Evolutionary conservation across 2,797 vertebrate genomes (phyloP), one percentile per base, ranked within the genome.

Genomic region (Helicolenus hilgendorfi): DNA sequence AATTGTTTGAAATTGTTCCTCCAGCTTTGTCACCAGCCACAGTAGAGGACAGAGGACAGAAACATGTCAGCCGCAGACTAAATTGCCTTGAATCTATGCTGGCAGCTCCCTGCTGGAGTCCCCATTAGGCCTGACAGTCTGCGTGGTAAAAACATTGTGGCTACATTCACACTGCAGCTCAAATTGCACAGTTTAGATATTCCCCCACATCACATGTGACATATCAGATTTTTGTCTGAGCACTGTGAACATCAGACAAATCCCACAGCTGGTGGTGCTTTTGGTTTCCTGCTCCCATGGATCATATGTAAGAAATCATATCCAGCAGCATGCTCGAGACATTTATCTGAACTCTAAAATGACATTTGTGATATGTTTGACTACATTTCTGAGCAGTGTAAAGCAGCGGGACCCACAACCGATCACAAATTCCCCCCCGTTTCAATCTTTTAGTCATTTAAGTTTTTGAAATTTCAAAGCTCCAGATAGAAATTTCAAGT

Each of bases 11-110:
- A 72, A 56, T 56, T 35, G 14, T 24, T 56, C 11, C 24, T n/a
- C 29, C 60, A 53, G 38, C 38, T 67, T 67, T 24, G 68, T 67
- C 72, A 41, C 58, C 71, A 49, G 36, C 64, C 31, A 20, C 65
- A 36, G 38, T 3, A 7, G n/a, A 38, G 24, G 29, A 38, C 20
- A n/a, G 58, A 59, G 36, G 41, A 41, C 45, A 63, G 26, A 63
- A 69, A 75, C 74, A 55, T 55, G 20, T 55, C 53, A 55, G 53
- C 53, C n/a, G n/a, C 64, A 49, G 14, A 49, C 7, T 31, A 3
- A 58, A 29, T 24, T 5, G 15, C 31, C 11, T 24, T 41, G 15
- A 79, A 33, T 78, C 29, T 18, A 18, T 8, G 11, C 49, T 31
- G 77, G n/a, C n/a, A 5, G 33, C 41, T 64, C 10, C 1, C n/a